phyloP scores from a whole-genome alignment of 2,888 invertebrate species.

The Iselma pallidipennis region DNA sequence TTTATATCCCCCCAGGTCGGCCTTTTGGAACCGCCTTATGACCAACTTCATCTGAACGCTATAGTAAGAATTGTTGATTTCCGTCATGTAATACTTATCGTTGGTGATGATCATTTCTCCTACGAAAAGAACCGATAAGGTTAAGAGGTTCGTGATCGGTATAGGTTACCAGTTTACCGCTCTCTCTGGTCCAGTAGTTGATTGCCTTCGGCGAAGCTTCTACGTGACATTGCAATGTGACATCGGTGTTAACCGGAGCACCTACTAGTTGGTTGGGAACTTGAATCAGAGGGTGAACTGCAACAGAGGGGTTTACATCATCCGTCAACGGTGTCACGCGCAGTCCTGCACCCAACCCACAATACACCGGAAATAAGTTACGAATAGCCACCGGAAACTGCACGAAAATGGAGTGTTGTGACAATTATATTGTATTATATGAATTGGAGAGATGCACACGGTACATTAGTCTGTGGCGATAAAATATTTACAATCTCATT shows the following conservation, averaged over 20 bases:
- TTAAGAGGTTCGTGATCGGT: not conserved
- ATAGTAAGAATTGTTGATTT: constrained; percentile 79
- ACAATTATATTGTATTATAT: constrained; percentile 32
- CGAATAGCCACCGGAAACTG: constrained; percentile 35
- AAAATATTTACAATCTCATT: not conserved
- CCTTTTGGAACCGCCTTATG: constrained; percentile 73
- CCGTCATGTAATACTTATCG: constrained; percentile 82
- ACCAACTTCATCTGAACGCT: constrained; percentile 83
- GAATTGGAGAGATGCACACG: constrained; percentile 22
- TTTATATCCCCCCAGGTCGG: constrained; percentile 84
- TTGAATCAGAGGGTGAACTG: constrained; percentile 92
- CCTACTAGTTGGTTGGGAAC: constrained; percentile 93
- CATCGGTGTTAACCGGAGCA: constrained; percentile 83
- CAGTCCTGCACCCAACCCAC: constrained; percentile 30
- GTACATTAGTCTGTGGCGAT: not conserved
- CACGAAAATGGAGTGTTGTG: constrained; percentile 34
- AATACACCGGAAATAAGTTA: constrained; percentile 37
- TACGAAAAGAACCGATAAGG: constrained; percentile 50
- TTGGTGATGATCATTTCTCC: constrained; percentile 92
- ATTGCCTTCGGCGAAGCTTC: constrained; percentile 93
- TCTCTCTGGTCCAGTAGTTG: constrained; percentile 92
- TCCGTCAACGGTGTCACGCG: constrained; percentile 34
- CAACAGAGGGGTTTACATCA: constrained; percentile 47
- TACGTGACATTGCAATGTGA: constrained; percentile 82
- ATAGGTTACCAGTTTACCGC: constrained; percentile 65